phyloP scores from a whole-genome alignment of 2,113 vertebrate genomes.

The Vombatus ursinus region DNA sequence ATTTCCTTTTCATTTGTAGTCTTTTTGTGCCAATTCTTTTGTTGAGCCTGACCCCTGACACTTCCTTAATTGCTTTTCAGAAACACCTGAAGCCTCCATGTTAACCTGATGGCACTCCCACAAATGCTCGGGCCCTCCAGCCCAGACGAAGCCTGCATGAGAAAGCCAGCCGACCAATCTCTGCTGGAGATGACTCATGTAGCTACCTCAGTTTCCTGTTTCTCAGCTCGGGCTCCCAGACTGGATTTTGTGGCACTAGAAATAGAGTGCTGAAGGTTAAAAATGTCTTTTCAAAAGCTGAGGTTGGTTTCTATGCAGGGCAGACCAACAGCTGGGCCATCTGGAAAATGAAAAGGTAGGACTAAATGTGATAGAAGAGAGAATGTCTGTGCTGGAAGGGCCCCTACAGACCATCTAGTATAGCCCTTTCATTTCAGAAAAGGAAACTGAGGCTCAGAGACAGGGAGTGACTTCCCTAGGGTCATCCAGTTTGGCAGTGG shows the following conservation, averaged over 20 bases:
- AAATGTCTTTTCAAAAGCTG: conserved; percentile 27
- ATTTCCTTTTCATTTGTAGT: conserved; percentile 77
- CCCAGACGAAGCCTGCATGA: conserved; percentile 30
- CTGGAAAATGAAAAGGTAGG: background rate
- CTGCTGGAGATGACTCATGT: conserved; percentile 28
- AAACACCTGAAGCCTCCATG: conserved; percentile 74
- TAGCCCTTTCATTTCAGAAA: background rate
- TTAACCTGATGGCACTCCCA: conserved; percentile 70
- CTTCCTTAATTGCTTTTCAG: conserved; percentile 79
- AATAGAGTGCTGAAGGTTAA: conserved; percentile 41
- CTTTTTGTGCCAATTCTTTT: conserved; percentile 74
- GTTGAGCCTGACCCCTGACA: conserved; percentile 78
- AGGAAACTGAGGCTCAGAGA: background rate
- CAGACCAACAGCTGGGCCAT: background rate
- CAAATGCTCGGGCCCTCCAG: background rate
- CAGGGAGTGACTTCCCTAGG: background rate
- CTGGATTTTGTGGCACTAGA: conserved; percentile 35
- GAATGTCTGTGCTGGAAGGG: background rate
- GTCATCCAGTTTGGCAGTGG: background rate
- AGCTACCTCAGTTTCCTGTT: conserved; percentile 48
- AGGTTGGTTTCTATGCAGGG: background rate
- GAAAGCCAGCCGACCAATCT: conserved; percentile 12
- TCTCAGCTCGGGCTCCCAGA: conserved; percentile 28
- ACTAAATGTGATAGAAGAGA: background rate
- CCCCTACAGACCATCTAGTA: background rate